Evolutionary conservation across 1,140 invertebrate species (phyloP), one percentile per base, ranked within the genome.

Genomic region (Drosophila saltans): DNA sequence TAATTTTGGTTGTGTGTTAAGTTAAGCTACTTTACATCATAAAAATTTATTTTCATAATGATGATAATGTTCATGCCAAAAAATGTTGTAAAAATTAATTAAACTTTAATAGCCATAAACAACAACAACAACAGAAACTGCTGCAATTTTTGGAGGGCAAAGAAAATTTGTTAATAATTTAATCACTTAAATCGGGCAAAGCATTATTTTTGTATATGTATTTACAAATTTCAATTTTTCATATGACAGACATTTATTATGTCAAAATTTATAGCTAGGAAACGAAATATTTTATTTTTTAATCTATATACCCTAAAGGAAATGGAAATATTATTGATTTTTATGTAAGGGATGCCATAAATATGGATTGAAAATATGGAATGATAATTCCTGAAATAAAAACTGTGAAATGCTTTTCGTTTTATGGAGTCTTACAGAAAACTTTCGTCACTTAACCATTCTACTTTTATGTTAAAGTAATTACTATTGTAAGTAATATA

Each of bases 61-160:
- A 48, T 26, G 21, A 48, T 48, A 48, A 48, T 48, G 45, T 45
- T 21, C 5, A 48, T 48, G 21, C 1, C 45, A 48, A 56, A 57
- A 57, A 75, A 75, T 68, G 73, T 57, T 75, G 73, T 75, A 68
- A 75, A 75, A 75, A 75, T 75, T 75, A 75, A 75, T 75, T 68
- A 68, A 75, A 58, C 64, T 72, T 72, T 75, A 75, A 75, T 75
- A 75, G 75, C 73, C 78, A 75, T 78, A 66, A 64, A 76, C 45
- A 48, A 48, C 2, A 43, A n/a, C 33, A 55, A 63, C 36, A 39
- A 56, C 24, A 21, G 33, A 52, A 36, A 36, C 33, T 1, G 6
- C 6, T 2, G 3, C 16, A 52, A 26, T 8, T 10, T 52, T 52
- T 52, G 26, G 5, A 21, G 45, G 45, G 8, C 8, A 4, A 52